These are phyloP conservation scores for Daktulosphaira vitifoliae DNA, from an alignment of 1,140 invertebrate species.

Conservation along the genomic window DNA sequence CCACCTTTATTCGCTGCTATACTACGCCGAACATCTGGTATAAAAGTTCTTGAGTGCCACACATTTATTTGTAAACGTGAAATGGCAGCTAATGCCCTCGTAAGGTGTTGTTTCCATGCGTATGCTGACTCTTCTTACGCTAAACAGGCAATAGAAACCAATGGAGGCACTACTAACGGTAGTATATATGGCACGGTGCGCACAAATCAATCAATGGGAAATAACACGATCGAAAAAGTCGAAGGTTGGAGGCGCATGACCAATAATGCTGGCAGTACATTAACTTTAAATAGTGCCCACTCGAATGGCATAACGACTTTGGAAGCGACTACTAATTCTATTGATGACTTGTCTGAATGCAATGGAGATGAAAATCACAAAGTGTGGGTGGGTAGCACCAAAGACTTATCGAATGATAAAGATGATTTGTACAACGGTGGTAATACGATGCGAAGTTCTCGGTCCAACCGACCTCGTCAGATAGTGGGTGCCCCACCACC, in stretches of 20 bases:
- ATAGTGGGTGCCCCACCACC: constrained; percentile 65
- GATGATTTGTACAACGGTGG: constrained; percentile 59
- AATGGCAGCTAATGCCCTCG: constrained; percentile 86
- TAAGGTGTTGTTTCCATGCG: constrained; percentile 88
- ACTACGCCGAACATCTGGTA: constrained; percentile 86
- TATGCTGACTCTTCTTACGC: constrained; percentile 90
- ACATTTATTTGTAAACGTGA: constrained; percentile 96
- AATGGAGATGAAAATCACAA: constrained; percentile 90
- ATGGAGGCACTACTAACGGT: constrained; percentile 47
- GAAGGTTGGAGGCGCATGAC: constrained; percentile 48
- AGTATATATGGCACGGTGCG: constrained; percentile 47
- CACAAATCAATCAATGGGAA: constrained; percentile 41
- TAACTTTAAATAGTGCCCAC: constrained; percentile 48
- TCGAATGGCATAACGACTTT: constrained; percentile 39
- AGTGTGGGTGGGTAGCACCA: constrained; percentile 68
- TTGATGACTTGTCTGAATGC: constrained; percentile 67
- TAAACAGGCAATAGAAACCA: constrained; percentile 59
- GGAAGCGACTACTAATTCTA: constrained; percentile 44
- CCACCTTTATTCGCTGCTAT: constrained; percentile 97
- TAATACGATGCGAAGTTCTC: constrained; percentile 56
- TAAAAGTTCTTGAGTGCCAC: constrained; percentile 98
- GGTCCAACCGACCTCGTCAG: constrained; percentile 69
- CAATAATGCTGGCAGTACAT: constrained; percentile 47
- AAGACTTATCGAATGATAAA: constrained; percentile 56
- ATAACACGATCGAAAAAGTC: constrained; percentile 43